These are phyloP conservation scores for Thymallus thymallus DNA, from an alignment of 2,113 vertebrate genomes.

Conservation along the genomic window DNA sequence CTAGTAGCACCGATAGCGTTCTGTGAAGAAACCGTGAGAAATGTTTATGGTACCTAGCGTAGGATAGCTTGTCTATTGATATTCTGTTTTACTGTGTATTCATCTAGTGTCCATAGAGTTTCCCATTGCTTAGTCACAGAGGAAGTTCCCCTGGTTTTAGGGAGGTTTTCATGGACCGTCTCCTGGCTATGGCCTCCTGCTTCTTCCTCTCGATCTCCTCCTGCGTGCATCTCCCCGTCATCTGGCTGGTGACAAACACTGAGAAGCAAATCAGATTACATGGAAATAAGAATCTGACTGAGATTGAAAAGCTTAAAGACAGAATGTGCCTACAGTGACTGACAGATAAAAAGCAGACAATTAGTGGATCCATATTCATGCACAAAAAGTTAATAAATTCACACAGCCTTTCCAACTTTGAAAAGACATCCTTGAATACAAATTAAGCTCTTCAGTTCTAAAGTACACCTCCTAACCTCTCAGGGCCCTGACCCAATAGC, in stretches of 20 bases:
- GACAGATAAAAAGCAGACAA: neutral
- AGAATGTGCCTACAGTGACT: neutral
- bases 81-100: no score
- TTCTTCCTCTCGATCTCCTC: constrained; percentile 93
- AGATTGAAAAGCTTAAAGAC: constrained; percentile 25
- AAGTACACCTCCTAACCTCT: no score
- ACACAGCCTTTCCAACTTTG: no score
- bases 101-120: no score
- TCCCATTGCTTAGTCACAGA: no score
- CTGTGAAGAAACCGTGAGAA: no score
- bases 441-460: no score
- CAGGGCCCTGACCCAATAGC: no score
- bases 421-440: no score
- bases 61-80: no score
- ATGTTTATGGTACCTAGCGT: no score
- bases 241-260: constrained; percentile 76
- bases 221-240: constrained; percentile 78
- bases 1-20: no score
- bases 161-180: constrained; percentile 72
- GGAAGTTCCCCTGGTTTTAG: constrained; percentile 51
- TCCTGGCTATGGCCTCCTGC: constrained; percentile 86
- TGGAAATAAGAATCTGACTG: neutral
- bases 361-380: neutral
- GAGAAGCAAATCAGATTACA: constrained; percentile 44
- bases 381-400: neutral